A percentile compares a stretch with the other conserved stretches of the same genome.
These are phyloP conservation scores for Enteromius mattozi DNA, from an alignment of 2,797 vertebrate species.

Conservation along the genomic window DNA sequence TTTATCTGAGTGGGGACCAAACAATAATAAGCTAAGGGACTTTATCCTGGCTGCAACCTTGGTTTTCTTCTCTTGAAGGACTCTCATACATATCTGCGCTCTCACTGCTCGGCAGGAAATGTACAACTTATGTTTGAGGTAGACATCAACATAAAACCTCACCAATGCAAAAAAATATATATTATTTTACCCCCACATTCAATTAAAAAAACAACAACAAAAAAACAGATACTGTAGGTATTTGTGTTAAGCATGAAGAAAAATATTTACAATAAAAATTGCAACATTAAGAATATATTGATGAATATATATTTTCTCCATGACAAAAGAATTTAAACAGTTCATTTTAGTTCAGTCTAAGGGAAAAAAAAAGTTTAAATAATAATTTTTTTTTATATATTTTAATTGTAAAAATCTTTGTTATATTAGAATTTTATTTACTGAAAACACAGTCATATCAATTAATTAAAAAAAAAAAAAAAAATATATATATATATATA, in stretches of 20 bases:
- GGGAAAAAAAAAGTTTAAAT: no score
- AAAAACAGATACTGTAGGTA: not conserved
- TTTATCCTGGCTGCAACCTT: constrained; percentile 24
- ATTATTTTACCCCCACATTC: not conserved
- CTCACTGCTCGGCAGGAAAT: not conserved
- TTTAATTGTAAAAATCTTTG: no score
- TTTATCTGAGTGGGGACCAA: not conserved
- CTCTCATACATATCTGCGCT: not conserved
- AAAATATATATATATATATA: no score
- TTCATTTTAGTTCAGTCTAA: no score
- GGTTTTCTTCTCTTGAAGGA: not conserved
- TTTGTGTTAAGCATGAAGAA: not conserved
- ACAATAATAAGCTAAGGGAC: constrained; percentile 2
- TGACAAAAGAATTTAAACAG: no score
- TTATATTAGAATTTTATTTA: no score
- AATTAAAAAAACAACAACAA: not conserved
- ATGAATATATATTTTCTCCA: not conserved
- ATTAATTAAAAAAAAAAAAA: no score
- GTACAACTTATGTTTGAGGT: not conserved
- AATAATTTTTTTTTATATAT: no score
- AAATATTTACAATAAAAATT: not conserved
- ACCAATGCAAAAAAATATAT: not conserved
- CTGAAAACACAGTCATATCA: no score
- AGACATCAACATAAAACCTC: not conserved
- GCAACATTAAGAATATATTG: not conserved